Evolutionary conservation across 2,888 invertebrate species (phyloP).

Genomic region (Conops quadrifasciatus): DNA sequence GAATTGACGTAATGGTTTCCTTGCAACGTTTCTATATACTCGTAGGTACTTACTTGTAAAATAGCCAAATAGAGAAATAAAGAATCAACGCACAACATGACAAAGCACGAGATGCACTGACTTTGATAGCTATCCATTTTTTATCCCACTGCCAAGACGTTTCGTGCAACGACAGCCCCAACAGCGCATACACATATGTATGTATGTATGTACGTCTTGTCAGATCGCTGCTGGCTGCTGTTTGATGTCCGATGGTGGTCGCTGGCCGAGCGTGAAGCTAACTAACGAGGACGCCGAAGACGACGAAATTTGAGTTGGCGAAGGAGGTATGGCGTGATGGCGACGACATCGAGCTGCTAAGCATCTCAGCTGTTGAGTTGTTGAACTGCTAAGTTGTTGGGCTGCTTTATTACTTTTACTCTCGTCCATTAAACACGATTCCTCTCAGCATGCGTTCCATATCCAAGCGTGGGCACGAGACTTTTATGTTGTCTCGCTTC

Average conservation of each 20-base stretch:
- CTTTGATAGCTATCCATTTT: constrained; percentile 33
- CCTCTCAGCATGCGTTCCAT: constrained; percentile 31
- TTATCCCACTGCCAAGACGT: constrained; percentile 23
- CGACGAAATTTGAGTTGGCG: background rate
- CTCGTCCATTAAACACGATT: constrained; percentile 32
- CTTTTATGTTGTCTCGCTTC: too few relatives aligned
- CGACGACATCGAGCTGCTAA: constrained; percentile 7
- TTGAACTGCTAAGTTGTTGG: too few relatives aligned
- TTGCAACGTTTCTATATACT: too few relatives aligned
- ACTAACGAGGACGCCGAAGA: background rate
- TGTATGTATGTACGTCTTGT: constrained; percentile 8
- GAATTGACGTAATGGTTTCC: too few relatives aligned
- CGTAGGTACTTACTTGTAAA: constrained; percentile 17
- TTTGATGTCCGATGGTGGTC: background rate
- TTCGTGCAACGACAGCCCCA: constrained; percentile 10
- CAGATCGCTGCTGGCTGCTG: too few relatives aligned
- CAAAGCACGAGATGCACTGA: constrained; percentile 27
- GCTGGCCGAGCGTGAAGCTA: background rate
- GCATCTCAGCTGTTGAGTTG: background rate
- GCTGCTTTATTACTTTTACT: constrained; percentile 31
- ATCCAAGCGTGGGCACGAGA: constrained; percentile 22
- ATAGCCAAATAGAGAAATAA: constrained; percentile 12
- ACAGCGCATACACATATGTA: constrained; percentile 9
- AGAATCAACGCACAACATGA: constrained; percentile 9
- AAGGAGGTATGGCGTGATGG: too few relatives aligned